Base-by-base conservation (phyloP, 2,888 invertebrate genomes). In the Tortricodes alternella region DNA sequence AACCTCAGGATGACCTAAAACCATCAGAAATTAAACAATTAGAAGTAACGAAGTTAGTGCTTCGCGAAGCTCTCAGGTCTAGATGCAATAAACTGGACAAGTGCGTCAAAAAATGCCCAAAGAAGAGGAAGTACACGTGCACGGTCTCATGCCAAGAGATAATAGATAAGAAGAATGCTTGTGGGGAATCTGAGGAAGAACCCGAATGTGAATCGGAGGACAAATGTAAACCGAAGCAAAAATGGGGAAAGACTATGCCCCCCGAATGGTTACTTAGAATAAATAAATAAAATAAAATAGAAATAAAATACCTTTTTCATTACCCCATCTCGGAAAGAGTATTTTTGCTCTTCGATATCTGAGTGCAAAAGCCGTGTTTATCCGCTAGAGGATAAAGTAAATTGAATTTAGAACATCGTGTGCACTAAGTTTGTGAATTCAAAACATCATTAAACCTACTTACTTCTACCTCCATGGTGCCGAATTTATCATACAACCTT, bases 211-310 rank as follows among this genome's bases (percentile, higher is more conserved):
- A 23, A 7, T 3, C 13, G 11, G 7, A 15, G 4, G 9, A 23
- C 5, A 5, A 23, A 3, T 41, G 41, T 24, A 9, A 70, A 21
- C 62, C 67, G 2, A 63, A 60, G 21, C 37, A 55, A 0, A 67
- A 60, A 13, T 73, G 73, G 38, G 75, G 78, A 0, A 70, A 48
- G 27, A 80, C 80, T 0, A 62, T 73, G 67, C 76, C 44, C 1
- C 44, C 44, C 1, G 1, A 29, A 1, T 44, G 27, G 41, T 24
- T 13, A 21, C 3, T 21, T 5, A 21, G 1, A 5, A n/a, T 2
- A 6, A 5, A 18, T 41, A 23, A 23, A 13, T 11, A 11, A 39
- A 21, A 9, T 16, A 19, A 1, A n/a, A 19, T 5, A 21, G n/a
- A 9, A 15, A 7, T 11, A n/a, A 19, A 38, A 3, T 21, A 4